Evolutionary conservation across 2,797 vertebrate species (phyloP).

Genomic region (Sibirionetta formosa): DNA sequence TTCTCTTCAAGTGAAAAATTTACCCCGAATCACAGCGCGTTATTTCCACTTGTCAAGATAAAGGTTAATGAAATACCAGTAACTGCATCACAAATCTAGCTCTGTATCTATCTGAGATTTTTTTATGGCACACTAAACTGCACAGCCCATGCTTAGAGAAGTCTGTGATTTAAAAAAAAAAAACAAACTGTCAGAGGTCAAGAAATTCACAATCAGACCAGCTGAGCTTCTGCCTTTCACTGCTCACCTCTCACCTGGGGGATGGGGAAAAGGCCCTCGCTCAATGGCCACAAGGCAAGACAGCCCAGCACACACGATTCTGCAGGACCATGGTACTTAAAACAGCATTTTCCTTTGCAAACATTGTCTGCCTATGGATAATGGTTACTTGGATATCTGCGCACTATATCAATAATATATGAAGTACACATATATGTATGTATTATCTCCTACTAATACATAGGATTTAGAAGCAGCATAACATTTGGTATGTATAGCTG

Average conservation of each 20-base stretch:
- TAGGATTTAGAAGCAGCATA: constrained; percentile 4
- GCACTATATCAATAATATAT: background rate
- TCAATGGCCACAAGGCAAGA: background rate
- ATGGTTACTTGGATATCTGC: constrained; percentile 39
- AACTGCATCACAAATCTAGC: constrained; percentile 51
- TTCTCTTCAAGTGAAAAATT: constrained; percentile 58
- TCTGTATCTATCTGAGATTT: constrained; percentile 29
- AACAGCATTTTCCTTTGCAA: background rate
- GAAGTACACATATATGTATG: background rate
- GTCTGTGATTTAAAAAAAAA: background rate
- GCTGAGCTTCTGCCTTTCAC: background rate
- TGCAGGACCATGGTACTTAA: constrained; percentile 6
- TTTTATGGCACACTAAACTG: constrained; percentile 1
- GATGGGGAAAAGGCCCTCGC: background rate
- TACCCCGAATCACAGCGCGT: constrained; percentile 47
- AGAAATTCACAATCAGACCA: constrained; percentile 6
- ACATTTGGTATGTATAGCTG: background rate
- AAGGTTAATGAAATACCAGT: constrained; percentile 75
- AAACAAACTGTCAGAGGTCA: background rate
- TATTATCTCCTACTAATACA: background rate
- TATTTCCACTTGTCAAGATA: constrained; percentile 75
- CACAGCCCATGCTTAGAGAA: constrained; percentile 35
- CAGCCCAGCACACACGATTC: background rate
- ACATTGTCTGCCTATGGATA: constrained; percentile 4
- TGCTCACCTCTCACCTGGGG: background rate